These are phyloP conservation scores for Cotesia glomerata DNA, from an alignment of 1,140 invertebrate species.

Conservation along the genomic window DNA sequence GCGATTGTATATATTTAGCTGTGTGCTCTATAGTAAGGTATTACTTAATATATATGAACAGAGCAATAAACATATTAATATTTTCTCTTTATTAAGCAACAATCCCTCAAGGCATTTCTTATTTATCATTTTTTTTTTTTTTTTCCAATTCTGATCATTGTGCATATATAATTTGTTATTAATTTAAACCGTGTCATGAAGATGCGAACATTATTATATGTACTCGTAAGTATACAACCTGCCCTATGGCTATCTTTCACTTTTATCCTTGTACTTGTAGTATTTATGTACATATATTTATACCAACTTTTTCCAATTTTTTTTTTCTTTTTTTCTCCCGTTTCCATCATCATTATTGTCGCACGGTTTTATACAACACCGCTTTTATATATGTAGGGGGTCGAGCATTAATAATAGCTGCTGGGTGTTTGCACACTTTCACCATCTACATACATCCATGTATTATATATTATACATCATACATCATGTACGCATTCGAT, in stretches of 20 bases:
- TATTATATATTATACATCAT: too few relatives aligned
- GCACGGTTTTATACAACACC: conserved; percentile 4
- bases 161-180: conserved; percentile 7
- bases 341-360: conserved; percentile 22
- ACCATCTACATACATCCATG: not conserved
- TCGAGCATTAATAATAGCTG: conserved; percentile 9
- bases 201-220: not conserved
- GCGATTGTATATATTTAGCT: too few relatives aligned
- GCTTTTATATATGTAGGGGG: not conserved
- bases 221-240: not conserved
- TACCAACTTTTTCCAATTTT: not conserved
- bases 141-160: too few relatives aligned
- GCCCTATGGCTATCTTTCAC: conserved; percentile 7
- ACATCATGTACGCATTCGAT: conserved; percentile 13
- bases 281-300: too few relatives aligned
- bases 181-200: conserved; percentile 8
- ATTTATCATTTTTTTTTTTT: too few relatives aligned
- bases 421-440: conserved; percentile 33
- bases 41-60: too few relatives aligned
- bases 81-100: conserved; percentile 14
- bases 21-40: too few relatives aligned
- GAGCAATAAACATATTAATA: too few relatives aligned
- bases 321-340: not conserved
- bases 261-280: not conserved
- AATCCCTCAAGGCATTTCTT: too few relatives aligned